These are phyloP conservation scores for Heterochromis multidens DNA, from an alignment of 2,113 vertebrate genomes.

Conservation along the genomic window DNA sequence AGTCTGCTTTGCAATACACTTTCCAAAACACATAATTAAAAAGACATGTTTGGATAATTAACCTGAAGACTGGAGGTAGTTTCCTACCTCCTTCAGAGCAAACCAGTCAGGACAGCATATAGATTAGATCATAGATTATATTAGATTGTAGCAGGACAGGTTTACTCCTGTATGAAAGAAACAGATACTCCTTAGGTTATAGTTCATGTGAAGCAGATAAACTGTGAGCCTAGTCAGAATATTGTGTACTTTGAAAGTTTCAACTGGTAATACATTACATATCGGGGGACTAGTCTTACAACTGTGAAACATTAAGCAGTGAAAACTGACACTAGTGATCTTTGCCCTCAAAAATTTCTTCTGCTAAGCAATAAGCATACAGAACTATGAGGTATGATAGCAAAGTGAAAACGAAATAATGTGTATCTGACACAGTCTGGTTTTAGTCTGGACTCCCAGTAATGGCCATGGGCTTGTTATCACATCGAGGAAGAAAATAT, in stretches of 20 bases:
- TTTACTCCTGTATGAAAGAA: background rate
- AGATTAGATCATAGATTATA: background rate
- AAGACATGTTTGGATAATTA: background rate
- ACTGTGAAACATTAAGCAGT: background rate
- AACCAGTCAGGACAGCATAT: background rate
- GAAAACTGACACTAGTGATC: background rate
- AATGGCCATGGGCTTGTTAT: background rate
- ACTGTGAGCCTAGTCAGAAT: background rate
- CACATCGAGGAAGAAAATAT: background rate
- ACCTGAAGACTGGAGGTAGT: background rate
- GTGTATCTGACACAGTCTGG: background rate
- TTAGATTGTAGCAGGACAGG: background rate
- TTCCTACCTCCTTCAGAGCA: background rate
- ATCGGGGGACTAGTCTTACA: background rate
- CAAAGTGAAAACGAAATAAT: accelerated
- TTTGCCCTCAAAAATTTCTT: background rate
- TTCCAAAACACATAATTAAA: background rate
- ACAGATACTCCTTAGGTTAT: background rate
- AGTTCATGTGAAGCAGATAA: background rate
- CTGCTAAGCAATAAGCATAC: too few relatives aligned
- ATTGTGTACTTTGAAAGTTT: background rate
- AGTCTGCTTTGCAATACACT: background rate
- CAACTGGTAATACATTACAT: background rate
- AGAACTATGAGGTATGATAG: too few relatives aligned
- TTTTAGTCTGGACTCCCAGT: background rate